A percentile compares a stretch with the other conserved stretches of the same genome.
These are phyloP conservation scores for Biston betularia DNA, from an alignment of 2,888 invertebrate species.

Conservation along the genomic window DNA sequence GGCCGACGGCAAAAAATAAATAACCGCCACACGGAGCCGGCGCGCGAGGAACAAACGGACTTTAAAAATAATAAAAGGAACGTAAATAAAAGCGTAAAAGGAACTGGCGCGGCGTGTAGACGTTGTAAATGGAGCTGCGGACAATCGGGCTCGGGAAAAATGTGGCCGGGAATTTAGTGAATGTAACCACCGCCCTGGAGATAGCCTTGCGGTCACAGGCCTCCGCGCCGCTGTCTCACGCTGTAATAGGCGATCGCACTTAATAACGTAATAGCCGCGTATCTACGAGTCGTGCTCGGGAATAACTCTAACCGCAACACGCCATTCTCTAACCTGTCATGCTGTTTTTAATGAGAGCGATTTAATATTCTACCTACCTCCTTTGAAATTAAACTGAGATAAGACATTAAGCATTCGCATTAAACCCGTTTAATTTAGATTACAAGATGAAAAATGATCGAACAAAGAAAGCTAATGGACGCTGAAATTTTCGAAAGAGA, in stretches of 20 bases:
- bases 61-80: slow-evolving; percentile 86
- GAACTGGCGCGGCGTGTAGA: slow-evolving; percentile 85
- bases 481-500: slow-evolving; percentile 34
- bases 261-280: slow-evolving; percentile 70
- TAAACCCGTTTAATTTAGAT: slow-evolving; percentile 27
- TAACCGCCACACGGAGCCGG: slow-evolving; percentile 82
- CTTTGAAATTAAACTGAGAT: slow-evolving; percentile 21
- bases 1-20: slow-evolving; percentile 85
- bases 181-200: slow-evolving; percentile 73
- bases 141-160: slow-evolving; percentile 83
- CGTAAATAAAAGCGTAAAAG: slow-evolving; percentile 86
- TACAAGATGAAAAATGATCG: slow-evolving; percentile 27
- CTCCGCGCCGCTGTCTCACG: slow-evolving; percentile 63
- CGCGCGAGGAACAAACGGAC: slow-evolving; percentile 85
- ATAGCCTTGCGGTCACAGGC: slow-evolving; percentile 71
- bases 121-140: slow-evolving; percentile 85
- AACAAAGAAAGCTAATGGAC: slow-evolving; percentile 37
- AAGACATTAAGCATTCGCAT: slow-evolving; percentile 31
- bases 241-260: slow-evolving; percentile 72
- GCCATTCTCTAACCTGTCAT: slow-evolving; percentile 36
- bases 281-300: slow-evolving; percentile 50
- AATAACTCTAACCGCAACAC: slow-evolving; percentile 63
- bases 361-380: slow-evolving; percentile 28
- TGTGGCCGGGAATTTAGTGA: slow-evolving; percentile 83
- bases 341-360: slow-evolving; percentile 35